Base-by-base conservation (phyloP, 2,797 vertebrate species). In the Syncerus caffer region DNA sequence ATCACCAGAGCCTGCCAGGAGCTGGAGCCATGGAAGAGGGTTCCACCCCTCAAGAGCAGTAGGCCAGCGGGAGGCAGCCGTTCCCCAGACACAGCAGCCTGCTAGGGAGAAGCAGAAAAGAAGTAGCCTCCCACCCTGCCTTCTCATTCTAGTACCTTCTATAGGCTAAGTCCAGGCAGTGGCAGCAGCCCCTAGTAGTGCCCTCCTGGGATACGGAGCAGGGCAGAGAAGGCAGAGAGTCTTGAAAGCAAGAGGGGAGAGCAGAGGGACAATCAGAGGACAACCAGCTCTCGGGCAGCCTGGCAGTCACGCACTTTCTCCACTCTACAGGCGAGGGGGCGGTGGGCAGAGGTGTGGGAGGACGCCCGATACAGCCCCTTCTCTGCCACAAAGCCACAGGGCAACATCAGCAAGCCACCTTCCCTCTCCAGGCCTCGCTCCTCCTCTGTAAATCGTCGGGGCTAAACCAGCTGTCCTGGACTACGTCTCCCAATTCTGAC, bases 31-130 rank as follows among this genome's bases (percentile, higher is more conserved):
- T 25, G 57, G 67, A 23, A 57, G 7, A 78, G 12, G 67, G 51
- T 6, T 6, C 42, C 1, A 0, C 21, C 34, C 45, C 7, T 2
- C 71, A 6, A 53, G 21, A 85, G 38, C 1, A 23, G 11, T 15
- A n/a, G 67, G 7, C 47, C 17, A 12, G 19, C 62, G 21, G 58
- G 10, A 34, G 29, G 82, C 1, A 58, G 64, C 15, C 80, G 1
- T 85, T 47, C 50, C 60, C 89, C 84, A n/a, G 76, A 31, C 19
- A 1, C 19, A n/a, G n/a, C 47, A 11, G 17, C 89, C 47, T 7
- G 3, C 47, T 19, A 14, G n/a, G 45, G 29, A 79, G 93, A 71
- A 29, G 47, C 78, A 58, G 53, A 55, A 47, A 25, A 50, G n/a
- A 55, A 14, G 14, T 3, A 45, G 23, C 57, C 53, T 60, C 51